Conservation (phyloP, 2,797 vertebrate genomes). For the Melanogrammus aeglefinus region DNA sequence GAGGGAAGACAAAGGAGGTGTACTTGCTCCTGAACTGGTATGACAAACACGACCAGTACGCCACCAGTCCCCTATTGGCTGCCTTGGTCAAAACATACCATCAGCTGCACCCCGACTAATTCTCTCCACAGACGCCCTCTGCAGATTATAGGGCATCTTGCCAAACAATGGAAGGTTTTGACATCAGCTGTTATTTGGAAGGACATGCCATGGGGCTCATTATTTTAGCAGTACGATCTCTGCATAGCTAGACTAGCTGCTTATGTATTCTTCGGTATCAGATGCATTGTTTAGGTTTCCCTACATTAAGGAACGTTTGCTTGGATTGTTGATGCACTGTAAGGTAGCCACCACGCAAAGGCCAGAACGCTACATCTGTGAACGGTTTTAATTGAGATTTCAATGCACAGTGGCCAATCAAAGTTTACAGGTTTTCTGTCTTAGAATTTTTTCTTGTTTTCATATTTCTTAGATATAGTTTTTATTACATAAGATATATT, state of each 20-base stretch:
- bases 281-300: neutral
- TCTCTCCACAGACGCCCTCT: constrained; percentile 38
- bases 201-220: constrained; percentile 9
- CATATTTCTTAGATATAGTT: too few relatives aligned
- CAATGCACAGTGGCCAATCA: too few relatives aligned
- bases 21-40: neutral
- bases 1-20: neutral
- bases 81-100: constrained; percentile 31
- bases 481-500: too few relatives aligned
- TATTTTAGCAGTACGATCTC: neutral
- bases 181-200: constrained; percentile 40
- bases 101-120: constrained; percentile 29
- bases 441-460: too few relatives aligned
- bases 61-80: constrained; percentile 44
- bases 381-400: too few relatives aligned
- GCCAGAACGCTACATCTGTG: too few relatives aligned
- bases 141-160: constrained; percentile 51
- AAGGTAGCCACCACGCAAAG: neutral
- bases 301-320: neutral
- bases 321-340: neutral
- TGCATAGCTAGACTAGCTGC: constrained; percentile 5
- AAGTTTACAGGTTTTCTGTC: too few relatives aligned
- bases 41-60: constrained; percentile 21
- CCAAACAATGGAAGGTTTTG: constrained; percentile 60
- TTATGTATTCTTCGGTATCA: neutral